Percentiles rank a stretch among this genome's conserved stretches.
Conservation (phyloP, 2,888 invertebrate genomes). For the Catocala sponsa region DNA sequence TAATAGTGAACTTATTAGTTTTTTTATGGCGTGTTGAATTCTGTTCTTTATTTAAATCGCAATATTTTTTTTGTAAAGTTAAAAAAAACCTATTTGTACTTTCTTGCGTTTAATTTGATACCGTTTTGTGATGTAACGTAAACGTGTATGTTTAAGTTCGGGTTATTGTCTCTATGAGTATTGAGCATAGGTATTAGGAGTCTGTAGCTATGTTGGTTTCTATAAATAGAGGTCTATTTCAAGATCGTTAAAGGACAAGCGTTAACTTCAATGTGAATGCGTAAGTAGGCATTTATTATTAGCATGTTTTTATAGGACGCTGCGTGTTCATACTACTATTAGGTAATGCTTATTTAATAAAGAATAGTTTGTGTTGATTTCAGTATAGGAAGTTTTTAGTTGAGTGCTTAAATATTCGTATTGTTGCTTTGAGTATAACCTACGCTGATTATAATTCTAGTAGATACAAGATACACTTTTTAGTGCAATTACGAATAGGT, state of each 20-base stretch:
- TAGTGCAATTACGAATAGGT: not conserved
- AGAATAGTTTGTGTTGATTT: not conserved
- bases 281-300: constrained; percentile 19
- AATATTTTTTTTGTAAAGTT: no score
- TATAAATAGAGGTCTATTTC: constrained; percentile 48
- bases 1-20: constrained; percentile 4
- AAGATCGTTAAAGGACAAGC: constrained; percentile 30
- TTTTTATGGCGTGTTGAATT: no score
- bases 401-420: no score
- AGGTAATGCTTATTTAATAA: not conserved
- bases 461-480: not conserved
- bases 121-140: constrained; percentile 29
- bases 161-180: constrained; percentile 38
- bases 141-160: constrained; percentile 40
- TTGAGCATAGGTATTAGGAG: not conserved
- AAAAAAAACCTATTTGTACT: no score
- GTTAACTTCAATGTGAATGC: constrained; percentile 26
- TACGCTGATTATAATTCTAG: not conserved
- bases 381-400: not conserved
- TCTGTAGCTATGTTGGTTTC: constrained; percentile 28
- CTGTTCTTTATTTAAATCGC: no score
- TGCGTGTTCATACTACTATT: not conserved
- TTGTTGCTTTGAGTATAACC: not conserved
- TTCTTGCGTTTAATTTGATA: not conserved
- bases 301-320: constrained; percentile 16